phyloP scores from a whole-genome alignment of 1,140 invertebrate species.

The Paraescarpia echinospica region DNA sequence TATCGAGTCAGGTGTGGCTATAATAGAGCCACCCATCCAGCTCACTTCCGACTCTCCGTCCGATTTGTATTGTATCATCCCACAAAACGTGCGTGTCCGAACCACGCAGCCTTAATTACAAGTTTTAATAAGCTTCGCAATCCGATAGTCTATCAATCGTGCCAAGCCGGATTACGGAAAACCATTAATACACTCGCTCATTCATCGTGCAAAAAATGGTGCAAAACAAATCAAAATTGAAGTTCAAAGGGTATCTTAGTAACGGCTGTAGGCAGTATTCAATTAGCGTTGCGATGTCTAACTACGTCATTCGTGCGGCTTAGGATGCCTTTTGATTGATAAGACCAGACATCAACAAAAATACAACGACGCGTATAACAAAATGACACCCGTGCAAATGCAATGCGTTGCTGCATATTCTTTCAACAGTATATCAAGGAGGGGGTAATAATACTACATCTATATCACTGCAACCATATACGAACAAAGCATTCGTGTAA shows the following conservation, averaged over 20 bases:
- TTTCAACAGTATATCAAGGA: not conserved
- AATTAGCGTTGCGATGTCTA: not conserved
- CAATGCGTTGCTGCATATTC: not conserved
- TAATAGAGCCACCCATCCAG: not conserved
- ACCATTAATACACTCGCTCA: not conserved
- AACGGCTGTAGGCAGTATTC: not conserved
- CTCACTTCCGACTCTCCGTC: not conserved
- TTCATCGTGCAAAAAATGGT: not conserved
- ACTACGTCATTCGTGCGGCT: not conserved
- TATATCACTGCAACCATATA: too few species aligned
- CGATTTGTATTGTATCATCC: not conserved
- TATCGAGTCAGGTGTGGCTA: not conserved
- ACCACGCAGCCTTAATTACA: not conserved
- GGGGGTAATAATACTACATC: too few species aligned
- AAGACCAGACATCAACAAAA: not conserved
- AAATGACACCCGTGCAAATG: not conserved
- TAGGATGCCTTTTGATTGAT: not conserved
- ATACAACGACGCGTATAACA: not conserved
- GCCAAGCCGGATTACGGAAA: not conserved
- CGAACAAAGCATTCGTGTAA: too few species aligned
- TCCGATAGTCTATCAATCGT: not conserved
- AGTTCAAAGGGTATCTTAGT: not conserved
- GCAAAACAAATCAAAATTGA: not conserved
- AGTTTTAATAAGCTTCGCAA: conserved; percentile 1
- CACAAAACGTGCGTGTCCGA: not conserved